Base-by-base conservation (phyloP, 1,140 invertebrate genomes). In the Tetramorium simillimum region DNA sequence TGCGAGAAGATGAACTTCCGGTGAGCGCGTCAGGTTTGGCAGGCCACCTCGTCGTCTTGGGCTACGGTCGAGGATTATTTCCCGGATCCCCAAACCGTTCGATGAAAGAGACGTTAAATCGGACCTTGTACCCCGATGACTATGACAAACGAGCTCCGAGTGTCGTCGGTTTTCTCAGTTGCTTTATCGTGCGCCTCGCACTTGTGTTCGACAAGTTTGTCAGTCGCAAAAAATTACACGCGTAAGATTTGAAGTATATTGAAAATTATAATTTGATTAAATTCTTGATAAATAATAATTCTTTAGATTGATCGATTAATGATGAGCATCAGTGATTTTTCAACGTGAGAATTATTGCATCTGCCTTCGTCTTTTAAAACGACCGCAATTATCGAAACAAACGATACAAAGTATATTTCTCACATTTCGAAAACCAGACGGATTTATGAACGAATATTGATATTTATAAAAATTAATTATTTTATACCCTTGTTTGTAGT, bases 1-100 rank as follows among this genome's bases (percentile, higher is more conserved):
- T 98, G 97, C 94, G 97, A 98, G 95, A 98, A 98, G 94, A 97
- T 98, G 96, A 97, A 97, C 95, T 98, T 98, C 94, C 93, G 94
- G 94, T 95, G 87, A 94, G 94, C 60, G 46, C 46, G 33, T 51
- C 63, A 67, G 18, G 18, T 84, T 58, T n/a, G 81, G 46, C n/a
- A 56, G 33, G n/a, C 33, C 18, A 18, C 9, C 21, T 46, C 78
- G 51, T 67, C 78, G 51, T n/a, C 37, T 21, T 24, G 51, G 37
- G 16, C 24, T 46, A 21, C 46, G 21, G 10, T 43, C 51, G 24
- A 73, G 24, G 21, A 28, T 82, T 82, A 43, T 21, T 82, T 70
- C 37, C 46, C 37, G 78, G 75, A 24, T 76, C 14, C 14, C 21
- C 40, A 14, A 37, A 21, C 14, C 72, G 72, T 40, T 76, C 53